Conservation (phyloP, 1,140 invertebrate species). For the Sarcophaga peregrina region DNA sequence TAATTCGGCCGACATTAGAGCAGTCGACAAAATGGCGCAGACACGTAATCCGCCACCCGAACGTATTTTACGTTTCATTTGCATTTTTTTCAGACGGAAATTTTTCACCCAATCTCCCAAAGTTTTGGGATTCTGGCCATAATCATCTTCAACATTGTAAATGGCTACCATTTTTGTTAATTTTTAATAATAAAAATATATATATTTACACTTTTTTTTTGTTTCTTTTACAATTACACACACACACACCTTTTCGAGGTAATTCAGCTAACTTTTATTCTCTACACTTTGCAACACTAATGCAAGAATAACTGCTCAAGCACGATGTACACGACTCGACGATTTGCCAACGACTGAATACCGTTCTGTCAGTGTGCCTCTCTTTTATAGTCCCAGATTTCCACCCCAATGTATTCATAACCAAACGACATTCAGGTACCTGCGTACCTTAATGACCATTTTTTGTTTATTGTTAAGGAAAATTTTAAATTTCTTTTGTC, state of each 20-base stretch:
- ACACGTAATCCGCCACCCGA: conserved; percentile 59
- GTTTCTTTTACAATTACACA: conserved; percentile 49
- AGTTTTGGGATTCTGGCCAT: conserved; percentile 54
- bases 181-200: background rate
- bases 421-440: background rate
- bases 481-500: background rate
- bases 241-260: conserved; percentile 55
- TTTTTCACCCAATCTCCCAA: conserved; percentile 63
- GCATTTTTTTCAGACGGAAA: conserved; percentile 62
- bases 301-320: background rate
- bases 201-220: conserved; percentile 16
- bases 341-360: conserved; percentile 44
- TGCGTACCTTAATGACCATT: no score
- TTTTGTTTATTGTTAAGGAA: background rate
- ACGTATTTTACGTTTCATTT: conserved; percentile 64
- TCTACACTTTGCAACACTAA: conserved; percentile 40
- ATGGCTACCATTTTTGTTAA: conserved; percentile 35
- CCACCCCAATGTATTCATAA: conserved; percentile 36
- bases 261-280: background rate
- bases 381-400: conserved; percentile 42
- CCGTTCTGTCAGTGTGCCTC: background rate
- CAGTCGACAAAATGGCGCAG: conserved; percentile 63
- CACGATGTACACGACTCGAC: conserved; percentile 2
- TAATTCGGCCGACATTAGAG: conserved; percentile 57
- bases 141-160: conserved; percentile 49